phyloP scores from a whole-genome alignment of 1,140 invertebrate species.

The Neodiprion fabricii region DNA sequence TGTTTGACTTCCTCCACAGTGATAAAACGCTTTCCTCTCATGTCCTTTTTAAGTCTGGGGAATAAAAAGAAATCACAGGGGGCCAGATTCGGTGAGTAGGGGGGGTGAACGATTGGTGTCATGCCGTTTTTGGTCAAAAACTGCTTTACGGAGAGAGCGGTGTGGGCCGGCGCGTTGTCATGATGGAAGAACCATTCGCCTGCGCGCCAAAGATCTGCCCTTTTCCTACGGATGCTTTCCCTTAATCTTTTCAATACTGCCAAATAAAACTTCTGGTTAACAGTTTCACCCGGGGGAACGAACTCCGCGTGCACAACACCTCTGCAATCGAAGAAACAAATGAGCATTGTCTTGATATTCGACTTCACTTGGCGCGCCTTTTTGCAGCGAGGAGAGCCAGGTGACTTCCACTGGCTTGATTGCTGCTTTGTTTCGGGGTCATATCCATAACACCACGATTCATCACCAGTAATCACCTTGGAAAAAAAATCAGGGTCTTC shows the following conservation, averaged over 20 bases:
- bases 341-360: slow-evolving; percentile 44
- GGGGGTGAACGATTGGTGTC: slow-evolving; percentile 35
- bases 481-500: slow-evolving; percentile 17
- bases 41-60: slow-evolving; percentile 33
- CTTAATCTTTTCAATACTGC: slow-evolving; percentile 18
- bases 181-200: slow-evolving; percentile 42
- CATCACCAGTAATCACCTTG: slow-evolving; percentile 33
- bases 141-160: slow-evolving; percentile 28
- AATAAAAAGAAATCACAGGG: slow-evolving; percentile 39
- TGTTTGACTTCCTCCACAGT: slow-evolving; percentile 28
- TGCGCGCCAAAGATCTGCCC: slow-evolving; percentile 25
- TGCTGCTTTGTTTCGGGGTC: slow-evolving; percentile 39
- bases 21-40: slow-evolving; percentile 32
- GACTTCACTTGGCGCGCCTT: slow-evolving; percentile 35
- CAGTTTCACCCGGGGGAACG: slow-evolving; percentile 35
- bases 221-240: slow-evolving; percentile 25
- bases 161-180: slow-evolving; percentile 44
- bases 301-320: slow-evolving; percentile 43
- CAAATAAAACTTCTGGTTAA: slow-evolving; percentile 31
- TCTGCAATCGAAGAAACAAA: slow-evolving; percentile 42
- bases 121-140: slow-evolving; percentile 38
- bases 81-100: slow-evolving; percentile 41
- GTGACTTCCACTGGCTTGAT: slow-evolving; percentile 32
- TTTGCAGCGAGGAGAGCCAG: slow-evolving; percentile 31
- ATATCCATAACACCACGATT: slow-evolving; percentile 40